Conservation (phyloP, 2,888 invertebrate genomes). For the Calameuta filiformis region DNA sequence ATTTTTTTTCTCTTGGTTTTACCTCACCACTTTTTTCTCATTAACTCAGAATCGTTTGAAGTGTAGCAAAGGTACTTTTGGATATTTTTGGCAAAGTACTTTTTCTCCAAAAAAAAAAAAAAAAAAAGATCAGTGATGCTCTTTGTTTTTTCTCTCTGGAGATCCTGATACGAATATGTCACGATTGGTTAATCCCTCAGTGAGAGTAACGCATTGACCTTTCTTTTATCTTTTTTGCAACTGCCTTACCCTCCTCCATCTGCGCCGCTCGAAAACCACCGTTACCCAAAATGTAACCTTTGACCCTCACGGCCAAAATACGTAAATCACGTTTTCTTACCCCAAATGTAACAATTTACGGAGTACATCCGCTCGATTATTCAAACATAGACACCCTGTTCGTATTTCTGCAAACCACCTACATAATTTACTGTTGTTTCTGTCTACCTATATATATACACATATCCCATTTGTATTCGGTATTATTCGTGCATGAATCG, state of each 20-base stretch:
- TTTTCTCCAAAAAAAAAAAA: background rate
- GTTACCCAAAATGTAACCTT: background rate
- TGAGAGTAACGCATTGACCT: background rate
- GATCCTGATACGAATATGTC: background rate
- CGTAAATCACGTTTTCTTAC: conserved; percentile 40
- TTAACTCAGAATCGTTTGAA: background rate
- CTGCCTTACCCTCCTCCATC: background rate
- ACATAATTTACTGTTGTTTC: conserved; percentile 49
- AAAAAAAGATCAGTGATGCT: background rate
- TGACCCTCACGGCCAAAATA: conserved; percentile 7
- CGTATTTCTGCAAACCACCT: conserved; percentile 34
- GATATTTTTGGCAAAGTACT: background rate
- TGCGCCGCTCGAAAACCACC: background rate
- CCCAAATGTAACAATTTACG: conserved; percentile 40
- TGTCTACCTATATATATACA: conserved; percentile 36
- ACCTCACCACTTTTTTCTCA: background rate
- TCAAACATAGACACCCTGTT: conserved; percentile 32
- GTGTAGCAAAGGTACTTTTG: background rate
- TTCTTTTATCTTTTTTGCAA: background rate
- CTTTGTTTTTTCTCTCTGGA: background rate
- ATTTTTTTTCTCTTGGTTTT: background rate
- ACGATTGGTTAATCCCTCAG: background rate
- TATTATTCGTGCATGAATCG: conserved; percentile 52
- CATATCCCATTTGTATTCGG: conserved; percentile 56
- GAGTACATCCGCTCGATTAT: conserved; percentile 41